Evolutionary conservation across 2,888 invertebrate genomes (phyloP).

Genomic region (Mellilla xanthometata): DNA sequence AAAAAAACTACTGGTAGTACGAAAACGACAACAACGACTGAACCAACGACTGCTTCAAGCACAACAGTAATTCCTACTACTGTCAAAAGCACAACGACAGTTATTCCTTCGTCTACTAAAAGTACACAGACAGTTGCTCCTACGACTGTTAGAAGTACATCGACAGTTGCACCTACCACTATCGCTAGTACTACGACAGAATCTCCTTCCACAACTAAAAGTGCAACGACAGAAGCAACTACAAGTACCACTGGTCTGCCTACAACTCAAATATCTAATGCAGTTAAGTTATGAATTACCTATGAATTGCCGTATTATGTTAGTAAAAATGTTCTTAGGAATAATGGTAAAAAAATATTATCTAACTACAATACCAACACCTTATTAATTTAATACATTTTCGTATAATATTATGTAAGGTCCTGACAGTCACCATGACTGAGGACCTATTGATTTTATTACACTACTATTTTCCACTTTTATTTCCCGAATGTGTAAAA

Average conservation of each 20-base stretch:
- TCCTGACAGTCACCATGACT: no score
- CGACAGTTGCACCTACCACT: constrained; percentile 1
- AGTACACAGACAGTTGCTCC: constrained; percentile 4
- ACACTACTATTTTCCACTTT: no score
- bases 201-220: no score
- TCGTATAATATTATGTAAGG: no score
- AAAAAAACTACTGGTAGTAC: neutral
- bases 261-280: neutral
- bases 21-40: neutral
- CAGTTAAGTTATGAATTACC: neutral
- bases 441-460: no score
- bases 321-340: no score
- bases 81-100: neutral
- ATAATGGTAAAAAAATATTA: no score
- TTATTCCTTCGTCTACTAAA: neutral
- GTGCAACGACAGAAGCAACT: neutral
- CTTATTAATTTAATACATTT: no score
- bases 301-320: no score
- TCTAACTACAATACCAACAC: no score
- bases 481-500: no score
- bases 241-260: no score
- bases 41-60: constrained; percentile 1
- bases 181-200: neutral
- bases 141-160: constrained; percentile 4
- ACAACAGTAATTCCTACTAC: neutral